phyloP scores from a whole-genome alignment of 2,888 invertebrate species.

The Agrotis ipsilon region DNA sequence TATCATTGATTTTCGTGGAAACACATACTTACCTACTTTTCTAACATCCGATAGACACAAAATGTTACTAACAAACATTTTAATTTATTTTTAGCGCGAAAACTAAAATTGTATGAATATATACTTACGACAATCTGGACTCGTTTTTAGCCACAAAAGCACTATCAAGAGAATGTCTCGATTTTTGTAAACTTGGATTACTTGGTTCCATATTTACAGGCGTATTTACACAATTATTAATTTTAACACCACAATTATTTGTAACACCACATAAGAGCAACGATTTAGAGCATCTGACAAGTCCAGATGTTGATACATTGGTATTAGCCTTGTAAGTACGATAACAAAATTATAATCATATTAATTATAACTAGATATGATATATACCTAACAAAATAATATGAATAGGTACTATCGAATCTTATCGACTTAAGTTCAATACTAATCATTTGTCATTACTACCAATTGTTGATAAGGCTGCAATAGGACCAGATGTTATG shows the following conservation, averaged over 20 bases:
- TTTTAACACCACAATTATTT: constrained; percentile 18
- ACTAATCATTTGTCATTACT: constrained; percentile 38
- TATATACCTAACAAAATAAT: constrained; percentile 51
- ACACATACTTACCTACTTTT: background rate
- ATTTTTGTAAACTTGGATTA: constrained; percentile 43
- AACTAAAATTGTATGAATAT: background rate
- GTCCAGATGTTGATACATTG: constrained; percentile 55
- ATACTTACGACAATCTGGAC: constrained; percentile 53
- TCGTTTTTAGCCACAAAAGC: constrained; percentile 46
- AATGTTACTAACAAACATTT: background rate
- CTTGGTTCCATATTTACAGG: constrained; percentile 44
- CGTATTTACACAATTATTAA: constrained; percentile 10
- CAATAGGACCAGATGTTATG: constrained; percentile 21
- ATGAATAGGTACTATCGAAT: constrained; percentile 51
- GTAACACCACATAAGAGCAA: constrained; percentile 44
- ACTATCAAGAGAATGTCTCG: constrained; percentile 47
- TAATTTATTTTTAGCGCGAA: background rate
- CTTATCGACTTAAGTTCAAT: constrained; percentile 58
- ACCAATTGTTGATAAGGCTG: constrained; percentile 32
- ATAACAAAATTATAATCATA: constrained; percentile 64
- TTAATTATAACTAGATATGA: constrained; percentile 62
- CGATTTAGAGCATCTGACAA: constrained; percentile 51
- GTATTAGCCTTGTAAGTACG: constrained; percentile 57
- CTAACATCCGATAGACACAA: background rate
- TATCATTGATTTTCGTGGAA: background rate